Conservation (phyloP, 2,797 vertebrate species). For the Hydrophis major region DNA sequence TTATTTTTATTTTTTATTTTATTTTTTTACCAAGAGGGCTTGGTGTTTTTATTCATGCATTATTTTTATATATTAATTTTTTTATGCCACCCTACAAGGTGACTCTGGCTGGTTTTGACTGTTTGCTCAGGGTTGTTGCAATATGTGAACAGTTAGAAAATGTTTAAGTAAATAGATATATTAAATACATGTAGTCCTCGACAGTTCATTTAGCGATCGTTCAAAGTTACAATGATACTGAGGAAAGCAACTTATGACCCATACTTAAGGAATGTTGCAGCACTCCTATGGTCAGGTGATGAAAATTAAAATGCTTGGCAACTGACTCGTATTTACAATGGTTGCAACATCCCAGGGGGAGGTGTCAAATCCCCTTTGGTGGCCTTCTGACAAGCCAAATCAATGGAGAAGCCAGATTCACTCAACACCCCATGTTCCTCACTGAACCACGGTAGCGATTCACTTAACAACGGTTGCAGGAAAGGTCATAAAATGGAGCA, state of each 20-base stretch:
- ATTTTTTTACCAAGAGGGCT: not conserved
- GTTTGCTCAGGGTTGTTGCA: not conserved
- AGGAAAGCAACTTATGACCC: no score
- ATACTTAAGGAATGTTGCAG: no score
- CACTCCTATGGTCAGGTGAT: fast-evolving
- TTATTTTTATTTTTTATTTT: no score
- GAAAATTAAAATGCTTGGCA: no score
- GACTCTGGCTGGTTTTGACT: no score
- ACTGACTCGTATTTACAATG: not conserved
- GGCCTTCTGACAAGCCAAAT: no score
- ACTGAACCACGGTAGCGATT: not conserved
- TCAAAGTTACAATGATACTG: not conserved
- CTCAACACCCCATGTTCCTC: no score
- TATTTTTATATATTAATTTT: no score
- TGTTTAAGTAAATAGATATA: not conserved
- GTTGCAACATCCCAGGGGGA: not conserved
- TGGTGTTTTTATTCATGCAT: not conserved
- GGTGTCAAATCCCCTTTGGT: not conserved
- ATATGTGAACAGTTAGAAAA: not conserved
- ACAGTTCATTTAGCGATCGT: no score
- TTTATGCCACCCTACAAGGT: no score
- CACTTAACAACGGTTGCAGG: not conserved
- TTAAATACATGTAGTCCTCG: not conserved
- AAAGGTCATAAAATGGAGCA: not conserved
- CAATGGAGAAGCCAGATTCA: no score